phyloP scores from a whole-genome alignment of 2,113 vertebrate species.

The Siniperca chuatsi region DNA sequence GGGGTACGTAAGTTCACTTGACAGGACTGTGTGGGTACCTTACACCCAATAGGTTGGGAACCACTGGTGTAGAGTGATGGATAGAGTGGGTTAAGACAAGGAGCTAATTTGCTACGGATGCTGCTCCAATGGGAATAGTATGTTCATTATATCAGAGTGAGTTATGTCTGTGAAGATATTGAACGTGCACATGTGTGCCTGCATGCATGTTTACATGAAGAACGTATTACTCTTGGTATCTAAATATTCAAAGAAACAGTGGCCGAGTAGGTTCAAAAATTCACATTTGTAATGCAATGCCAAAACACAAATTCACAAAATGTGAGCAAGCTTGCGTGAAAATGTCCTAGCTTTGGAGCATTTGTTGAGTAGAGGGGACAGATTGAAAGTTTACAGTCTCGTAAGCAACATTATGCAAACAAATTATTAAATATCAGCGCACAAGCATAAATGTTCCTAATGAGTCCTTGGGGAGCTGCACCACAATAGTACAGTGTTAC shows the following conservation, averaged over 20 bases:
- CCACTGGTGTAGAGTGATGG: not conserved
- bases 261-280: not conserved
- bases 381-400: constrained; percentile 69
- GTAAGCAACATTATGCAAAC: constrained; percentile 78
- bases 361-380: constrained; percentile 33
- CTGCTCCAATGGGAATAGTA: constrained; percentile 12
- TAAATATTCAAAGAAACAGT: not conserved
- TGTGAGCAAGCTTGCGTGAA: constrained; percentile 1
- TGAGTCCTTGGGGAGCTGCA: constrained; percentile 77
- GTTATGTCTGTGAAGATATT: constrained; percentile 10
- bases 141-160: constrained; percentile 31
- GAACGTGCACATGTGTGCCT: not conserved
- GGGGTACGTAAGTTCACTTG: too few relatives aligned
- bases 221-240: not conserved
- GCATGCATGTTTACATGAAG: not conserved
- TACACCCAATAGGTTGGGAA: too few relatives aligned
- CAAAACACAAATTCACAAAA: not conserved
- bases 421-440: constrained; percentile 80
- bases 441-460: constrained; percentile 78
- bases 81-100: constrained; percentile 13
- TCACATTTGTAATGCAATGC: not conserved
- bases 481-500: constrained; percentile 79
- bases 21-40: too few relatives aligned
- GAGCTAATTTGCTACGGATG: constrained; percentile 26
- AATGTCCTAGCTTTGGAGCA: constrained; percentile 33